phyloP scores from a whole-genome alignment of 2,888 invertebrate genomes.

The Nezara viridula region DNA sequence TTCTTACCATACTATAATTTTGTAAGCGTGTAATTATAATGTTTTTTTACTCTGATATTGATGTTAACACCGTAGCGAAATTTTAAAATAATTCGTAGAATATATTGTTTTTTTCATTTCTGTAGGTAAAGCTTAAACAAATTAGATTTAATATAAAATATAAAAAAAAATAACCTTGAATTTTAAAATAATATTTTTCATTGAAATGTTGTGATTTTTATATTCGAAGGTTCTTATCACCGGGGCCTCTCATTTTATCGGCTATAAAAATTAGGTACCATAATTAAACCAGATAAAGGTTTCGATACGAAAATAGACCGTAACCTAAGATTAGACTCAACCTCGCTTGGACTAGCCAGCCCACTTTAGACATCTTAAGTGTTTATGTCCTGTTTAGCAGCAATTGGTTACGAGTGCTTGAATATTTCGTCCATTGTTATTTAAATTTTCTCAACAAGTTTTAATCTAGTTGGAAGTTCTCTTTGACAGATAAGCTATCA shows the following conservation, averaged over 20 bases:
- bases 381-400: background rate
- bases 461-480: background rate
- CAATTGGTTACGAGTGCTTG: background rate
- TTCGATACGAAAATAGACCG: background rate
- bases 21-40: too few species aligned
- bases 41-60: background rate
- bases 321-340: constrained; percentile 2
- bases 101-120: background rate
- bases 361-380: background rate
- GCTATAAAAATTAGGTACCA: background rate
- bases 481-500: background rate
- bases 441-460: background rate
- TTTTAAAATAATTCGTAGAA: background rate
- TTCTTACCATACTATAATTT: too few species aligned
- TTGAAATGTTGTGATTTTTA: background rate
- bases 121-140: too few species aligned
- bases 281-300: background rate
- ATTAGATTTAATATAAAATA: too few species aligned
- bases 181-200: background rate
- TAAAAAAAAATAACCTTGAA: too few species aligned
- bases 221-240: background rate
- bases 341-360: background rate
- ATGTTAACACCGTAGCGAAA: background rate
- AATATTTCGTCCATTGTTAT: background rate
- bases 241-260: background rate